Percentiles rank a stretch among this genome's conserved stretches.
Conservation (phyloP, 2,113 vertebrate genomes). For the Opisthocomus hoazin region DNA sequence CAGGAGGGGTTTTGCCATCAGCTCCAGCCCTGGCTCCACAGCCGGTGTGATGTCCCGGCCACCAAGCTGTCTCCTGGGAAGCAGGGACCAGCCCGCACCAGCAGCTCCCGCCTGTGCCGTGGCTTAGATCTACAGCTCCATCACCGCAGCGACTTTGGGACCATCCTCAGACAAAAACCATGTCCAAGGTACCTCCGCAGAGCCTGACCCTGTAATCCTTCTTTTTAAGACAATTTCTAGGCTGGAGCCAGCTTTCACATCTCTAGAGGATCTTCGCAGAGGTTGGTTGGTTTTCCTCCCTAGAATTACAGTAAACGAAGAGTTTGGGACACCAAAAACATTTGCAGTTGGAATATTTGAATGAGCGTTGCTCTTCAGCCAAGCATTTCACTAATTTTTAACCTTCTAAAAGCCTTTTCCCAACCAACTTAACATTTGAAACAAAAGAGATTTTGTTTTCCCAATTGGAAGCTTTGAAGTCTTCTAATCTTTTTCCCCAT, state of each 20-base stretch:
- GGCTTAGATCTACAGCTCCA: background rate
- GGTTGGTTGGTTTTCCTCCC: background rate
- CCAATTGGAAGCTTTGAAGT: background rate
- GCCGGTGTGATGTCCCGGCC: background rate
- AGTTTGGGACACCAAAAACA: background rate
- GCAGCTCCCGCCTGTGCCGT: rapidly evolving
- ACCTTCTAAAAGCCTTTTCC: background rate
- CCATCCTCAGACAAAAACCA: background rate
- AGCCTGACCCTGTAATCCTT: background rate
- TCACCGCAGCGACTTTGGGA: rapidly evolving
- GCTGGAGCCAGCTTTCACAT: background rate
- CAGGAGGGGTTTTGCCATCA: background rate
- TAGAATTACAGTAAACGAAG: background rate
- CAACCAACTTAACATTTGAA: background rate
- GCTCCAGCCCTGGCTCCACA: background rate
- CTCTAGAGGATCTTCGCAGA: background rate
- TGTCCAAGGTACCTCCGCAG: background rate
- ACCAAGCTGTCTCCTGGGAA: background rate
- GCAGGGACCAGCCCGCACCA: background rate
- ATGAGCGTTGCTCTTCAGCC: background rate
- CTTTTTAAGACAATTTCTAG: background rate
- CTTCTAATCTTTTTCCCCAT: background rate
- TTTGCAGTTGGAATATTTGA: background rate
- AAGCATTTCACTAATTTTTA: background rate
- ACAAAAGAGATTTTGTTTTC: background rate